phyloP scores from a whole-genome alignment of 2,797 vertebrate genomes.

The Salmo trutta region DNA sequence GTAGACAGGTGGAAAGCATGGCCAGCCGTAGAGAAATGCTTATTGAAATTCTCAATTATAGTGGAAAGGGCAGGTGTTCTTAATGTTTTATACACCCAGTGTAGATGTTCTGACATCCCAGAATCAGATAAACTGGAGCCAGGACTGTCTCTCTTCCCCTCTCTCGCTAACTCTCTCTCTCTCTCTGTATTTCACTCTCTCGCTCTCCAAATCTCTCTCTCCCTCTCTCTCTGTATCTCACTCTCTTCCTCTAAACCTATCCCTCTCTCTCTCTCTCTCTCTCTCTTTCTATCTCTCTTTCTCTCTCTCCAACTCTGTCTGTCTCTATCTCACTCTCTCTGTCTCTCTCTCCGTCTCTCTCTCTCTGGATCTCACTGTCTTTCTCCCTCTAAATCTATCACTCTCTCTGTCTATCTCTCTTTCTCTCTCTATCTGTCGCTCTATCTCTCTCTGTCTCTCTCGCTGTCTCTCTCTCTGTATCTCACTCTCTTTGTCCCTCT shows the following conservation, averaged over 20 bases:
- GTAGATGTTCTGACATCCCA: neutral
- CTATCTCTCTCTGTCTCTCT: neutral
- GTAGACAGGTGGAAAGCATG: no score
- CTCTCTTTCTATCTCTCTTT: neutral
- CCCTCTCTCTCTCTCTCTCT: neutral
- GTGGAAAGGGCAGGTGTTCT: no score
- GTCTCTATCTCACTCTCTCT: neutral
- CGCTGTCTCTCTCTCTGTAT: neutral
- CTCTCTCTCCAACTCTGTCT: no score
- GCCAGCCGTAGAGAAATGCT: no score
- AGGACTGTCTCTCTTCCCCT: conserved; percentile 2
- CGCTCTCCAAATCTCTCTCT: conserved; percentile 1
- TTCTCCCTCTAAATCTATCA: neutral
- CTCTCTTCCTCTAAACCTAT: no score
- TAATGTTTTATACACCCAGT: no score
- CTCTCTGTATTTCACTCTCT: conserved; percentile 21
- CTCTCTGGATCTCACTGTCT: no score
- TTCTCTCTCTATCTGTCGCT: neutral
- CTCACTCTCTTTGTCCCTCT: neutral
- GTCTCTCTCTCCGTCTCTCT: neutral
- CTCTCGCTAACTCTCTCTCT: neutral
- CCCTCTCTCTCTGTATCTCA: conserved; percentile 16
- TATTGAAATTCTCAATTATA: no score
- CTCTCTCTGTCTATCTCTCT: neutral
- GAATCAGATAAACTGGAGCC: neutral